Evolutionary conservation across 1,140 invertebrate genomes (phyloP), one percentile per base, ranked within the genome.

Genomic region (Dreissena rostriformis): DNA sequence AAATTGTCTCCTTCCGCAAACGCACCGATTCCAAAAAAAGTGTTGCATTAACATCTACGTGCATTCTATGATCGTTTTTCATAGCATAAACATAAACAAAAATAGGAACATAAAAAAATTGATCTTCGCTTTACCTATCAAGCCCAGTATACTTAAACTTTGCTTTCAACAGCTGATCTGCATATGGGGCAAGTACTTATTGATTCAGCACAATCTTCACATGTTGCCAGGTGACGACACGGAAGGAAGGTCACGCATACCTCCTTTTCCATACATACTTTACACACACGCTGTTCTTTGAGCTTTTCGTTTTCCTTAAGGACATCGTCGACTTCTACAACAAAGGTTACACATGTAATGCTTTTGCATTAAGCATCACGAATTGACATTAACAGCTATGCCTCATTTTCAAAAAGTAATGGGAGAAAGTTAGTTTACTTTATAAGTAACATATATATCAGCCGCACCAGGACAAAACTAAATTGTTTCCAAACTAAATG

Each of bases 221-320:
- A 98, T 28, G 97, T 96, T 51, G 97, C 95, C 84, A 98, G 94
- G 94, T 98, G 97, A 6, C 97, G 97, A 93, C 97, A 98, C 28
- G 97, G 97, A 87, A 98, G 93, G 94, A 98, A 97, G 61, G 97
- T 97, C 74, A 98, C 96, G 63, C 95, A 96, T 73, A 97, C 96
- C 94, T 98, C 97, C 85, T 95, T 95, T 92, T 98, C 97, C 95
- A 98, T 96, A 90, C 97, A 98, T 86, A 98, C 96, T 95, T 98
- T 98, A 92, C 97, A 98, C 57, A 96, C 93, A 70, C 96, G 95
- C 17, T 96, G 96, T 93, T 98, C 97, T 49, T 83, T 83, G 12
- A 83, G 63, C 12, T 70, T 83, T 17, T 83, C 72, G 55, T 80
- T 80, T 29, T 80, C 77, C 29, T 57, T 24, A 28, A 80, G 22